A percentile compares a stretch with the other conserved stretches of the same genome.
Evolutionary conservation across 2,888 invertebrate species (phyloP).

Genomic region (Bursaphelenchus okinawaensis): DNA sequence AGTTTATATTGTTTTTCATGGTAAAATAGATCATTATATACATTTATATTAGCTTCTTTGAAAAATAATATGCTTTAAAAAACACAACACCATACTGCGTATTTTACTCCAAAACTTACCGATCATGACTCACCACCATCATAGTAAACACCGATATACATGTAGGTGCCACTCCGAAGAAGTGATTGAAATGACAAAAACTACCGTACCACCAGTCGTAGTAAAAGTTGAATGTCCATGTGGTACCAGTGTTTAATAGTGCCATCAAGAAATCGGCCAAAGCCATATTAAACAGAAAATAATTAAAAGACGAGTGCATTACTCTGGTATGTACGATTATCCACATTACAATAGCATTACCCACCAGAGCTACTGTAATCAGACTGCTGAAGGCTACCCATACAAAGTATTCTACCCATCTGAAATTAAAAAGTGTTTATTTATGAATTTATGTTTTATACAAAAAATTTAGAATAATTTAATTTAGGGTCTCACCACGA

Average conservation of each 20-base stretch:
- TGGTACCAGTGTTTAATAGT: constrained; percentile 46
- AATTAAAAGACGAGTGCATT: constrained; percentile 50
- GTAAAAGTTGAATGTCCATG: constrained; percentile 72
- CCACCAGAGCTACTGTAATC: constrained; percentile 39
- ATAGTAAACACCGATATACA: constrained; percentile 91
- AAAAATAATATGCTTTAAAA: constrained; percentile 21
- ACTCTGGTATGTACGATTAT: constrained; percentile 35
- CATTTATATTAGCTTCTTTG: background rate
- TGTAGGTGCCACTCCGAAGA: constrained; percentile 84
- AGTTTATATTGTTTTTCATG: background rate
- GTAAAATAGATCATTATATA: too few species aligned
- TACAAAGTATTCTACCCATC: constrained; percentile 26
- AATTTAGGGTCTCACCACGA: too few species aligned
- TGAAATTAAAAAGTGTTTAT: background rate
- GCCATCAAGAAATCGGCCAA: constrained; percentile 50
- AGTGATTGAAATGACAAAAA: constrained; percentile 91
- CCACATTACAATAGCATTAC: constrained; percentile 50
- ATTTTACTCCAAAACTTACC: constrained; percentile 66
- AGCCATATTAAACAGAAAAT: constrained; percentile 51
- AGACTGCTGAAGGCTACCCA: constrained; percentile 36
- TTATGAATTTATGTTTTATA: too few species aligned
- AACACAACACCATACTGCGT: constrained; percentile 44
- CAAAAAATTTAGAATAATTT: too few species aligned
- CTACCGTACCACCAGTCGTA: constrained; percentile 71
- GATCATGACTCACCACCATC: constrained; percentile 92